Evolutionary conservation across 1,140 invertebrate species (phyloP), one percentile per base, ranked within the genome.

Genomic region (Parapsyche elsis): DNA sequence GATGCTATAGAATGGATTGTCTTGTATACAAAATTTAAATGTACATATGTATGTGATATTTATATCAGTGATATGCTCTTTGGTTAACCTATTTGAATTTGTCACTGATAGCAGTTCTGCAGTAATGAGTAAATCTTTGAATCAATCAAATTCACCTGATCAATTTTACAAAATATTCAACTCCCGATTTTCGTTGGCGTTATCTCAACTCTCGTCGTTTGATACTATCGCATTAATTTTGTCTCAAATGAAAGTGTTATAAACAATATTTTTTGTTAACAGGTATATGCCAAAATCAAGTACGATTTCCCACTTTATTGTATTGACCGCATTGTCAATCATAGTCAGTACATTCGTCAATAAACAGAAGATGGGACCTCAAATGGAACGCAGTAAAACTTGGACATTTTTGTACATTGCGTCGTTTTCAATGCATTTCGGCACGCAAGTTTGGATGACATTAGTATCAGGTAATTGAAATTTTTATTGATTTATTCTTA

Each of bases 371-470:
- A 26, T 16, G 4, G 73, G 24, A 57, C 24, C 24, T 9, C 49
- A 21, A 57, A 24, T 21, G 0, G 67, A 76, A 59, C 73, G 10
- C 24, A 83, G 21, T 46, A 61, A 80, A 38, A 38, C 73, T 84
- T 89, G 86, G 89, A 86, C 76, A 84, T 89, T 95, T 38, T 86
- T 94, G 9, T 95, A 95, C 86, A 87, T 96, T 14, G 90, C 90
- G 0, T 92, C 93, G 1, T 94, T 95, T 81, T 92, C 93, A 46
- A 91, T 92, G 61, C 94, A 96, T 85, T 92, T 95, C 83, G 95
- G 95, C 16, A 90, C 94, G 9, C 95, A 96, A 87, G 92, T 96
- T 79, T 96, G 95, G 95, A 96, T 96, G 95, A 96, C 95, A 12
- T 94, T 96, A 84, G 91, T 96, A 26, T 96, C 95, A 82, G 94